phyloP scores from a whole-genome alignment of 2,888 invertebrate genomes.

The Eristalis pertinax region DNA sequence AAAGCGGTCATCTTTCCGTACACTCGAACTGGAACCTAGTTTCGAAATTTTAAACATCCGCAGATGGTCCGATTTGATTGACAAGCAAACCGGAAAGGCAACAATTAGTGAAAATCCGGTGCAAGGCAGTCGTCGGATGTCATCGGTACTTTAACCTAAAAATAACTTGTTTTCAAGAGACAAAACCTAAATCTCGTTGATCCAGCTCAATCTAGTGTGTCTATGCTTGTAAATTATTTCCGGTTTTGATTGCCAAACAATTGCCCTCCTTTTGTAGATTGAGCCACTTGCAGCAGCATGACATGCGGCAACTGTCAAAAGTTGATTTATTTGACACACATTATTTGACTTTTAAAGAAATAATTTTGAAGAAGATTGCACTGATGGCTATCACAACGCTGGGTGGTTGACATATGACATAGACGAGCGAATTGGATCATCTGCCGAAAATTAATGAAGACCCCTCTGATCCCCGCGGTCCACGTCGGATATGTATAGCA shows the following conservation, averaged over 20 bases:
- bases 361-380: no score
- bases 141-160: background rate
- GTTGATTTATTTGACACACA: background rate
- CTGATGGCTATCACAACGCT: no score
- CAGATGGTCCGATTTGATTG: background rate
- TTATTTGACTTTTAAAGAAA: background rate
- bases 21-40: background rate
- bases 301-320: background rate
- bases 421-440: no score
- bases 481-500: no score
- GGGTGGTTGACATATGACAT: no score
- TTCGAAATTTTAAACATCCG: background rate
- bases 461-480: no score
- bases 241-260: background rate
- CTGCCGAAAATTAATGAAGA: no score
- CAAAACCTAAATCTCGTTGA: background rate
- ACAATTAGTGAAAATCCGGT: background rate
- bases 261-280: background rate
- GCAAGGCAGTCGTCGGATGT: background rate
- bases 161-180: background rate
- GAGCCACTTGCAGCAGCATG: no score
- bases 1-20: background rate
- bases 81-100: background rate
- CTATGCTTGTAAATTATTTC: background rate
- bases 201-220: background rate